These are phyloP conservation scores for Chironex yamaguchii DNA, from an alignment of 30 jellyfish, hydroid and myxozoan species.

Conservation along the genomic window DNA sequence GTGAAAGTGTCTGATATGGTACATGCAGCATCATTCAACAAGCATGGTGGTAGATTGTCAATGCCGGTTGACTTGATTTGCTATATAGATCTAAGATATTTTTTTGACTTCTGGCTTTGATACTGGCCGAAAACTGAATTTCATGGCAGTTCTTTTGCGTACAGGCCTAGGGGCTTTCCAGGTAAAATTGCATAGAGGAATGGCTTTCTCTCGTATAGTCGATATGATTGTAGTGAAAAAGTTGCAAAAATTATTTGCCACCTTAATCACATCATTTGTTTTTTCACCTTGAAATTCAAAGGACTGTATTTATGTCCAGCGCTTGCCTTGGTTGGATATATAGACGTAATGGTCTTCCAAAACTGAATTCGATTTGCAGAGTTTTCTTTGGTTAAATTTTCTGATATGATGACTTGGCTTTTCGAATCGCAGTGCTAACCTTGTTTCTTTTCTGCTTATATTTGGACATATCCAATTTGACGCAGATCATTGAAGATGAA, in stretches of 20 bases:
- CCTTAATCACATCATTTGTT: not conserved
- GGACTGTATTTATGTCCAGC: conserved; percentile 5
- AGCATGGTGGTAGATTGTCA: conserved; percentile 65
- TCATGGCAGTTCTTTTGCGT: conserved; percentile 59
- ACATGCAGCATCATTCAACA: conserved; percentile 64
- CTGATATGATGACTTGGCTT: conserved; percentile 3
- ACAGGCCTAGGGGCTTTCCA: conserved; percentile 67
- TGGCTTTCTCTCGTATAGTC: conserved; percentile 43
- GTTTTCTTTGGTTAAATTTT: not conserved
- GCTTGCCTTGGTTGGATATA: conserved; percentile 13
- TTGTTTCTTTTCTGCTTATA: conserved; percentile 3
- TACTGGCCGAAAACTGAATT: conserved; percentile 49
- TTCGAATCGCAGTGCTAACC: conserved; percentile 4
- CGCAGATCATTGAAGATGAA: too few relatives aligned
- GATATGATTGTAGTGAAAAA: conserved; percentile 8
- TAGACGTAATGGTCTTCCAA: conserved; percentile 6
- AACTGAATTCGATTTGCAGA: conserved; percentile 3
- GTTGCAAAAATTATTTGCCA: not conserved
- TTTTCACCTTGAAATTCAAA: conserved; percentile 20
- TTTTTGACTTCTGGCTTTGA: conserved; percentile 59
- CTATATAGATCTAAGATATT: conserved; percentile 48
- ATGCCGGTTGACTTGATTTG: conserved; percentile 65
- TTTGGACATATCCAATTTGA: not conserved
- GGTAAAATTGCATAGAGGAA: conserved; percentile 43
- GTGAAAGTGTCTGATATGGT: not conserved